These are phyloP conservation scores for Antheraea mylitta DNA, from an alignment of 1,140 invertebrate genomes.

Conservation along the genomic window DNA sequence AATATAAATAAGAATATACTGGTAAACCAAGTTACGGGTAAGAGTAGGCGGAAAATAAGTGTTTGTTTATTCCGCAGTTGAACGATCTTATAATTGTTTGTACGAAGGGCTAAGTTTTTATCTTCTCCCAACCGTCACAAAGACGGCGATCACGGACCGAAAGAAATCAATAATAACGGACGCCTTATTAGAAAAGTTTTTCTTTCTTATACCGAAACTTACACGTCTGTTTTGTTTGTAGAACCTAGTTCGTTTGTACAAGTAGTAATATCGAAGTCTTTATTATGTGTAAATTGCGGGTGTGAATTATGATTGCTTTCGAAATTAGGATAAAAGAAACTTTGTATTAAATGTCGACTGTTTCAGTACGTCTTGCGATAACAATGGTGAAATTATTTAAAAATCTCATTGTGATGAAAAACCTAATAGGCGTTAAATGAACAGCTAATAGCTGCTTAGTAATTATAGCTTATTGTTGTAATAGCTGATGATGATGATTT, in stretches of 20 bases:
- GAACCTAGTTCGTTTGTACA: neutral
- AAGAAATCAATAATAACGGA: constrained; percentile 18
- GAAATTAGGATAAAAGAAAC: neutral
- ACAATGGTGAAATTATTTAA: no score
- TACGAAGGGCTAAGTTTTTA: constrained; percentile 14
- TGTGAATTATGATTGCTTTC: neutral
- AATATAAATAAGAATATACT: no score
- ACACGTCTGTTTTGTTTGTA: neutral
- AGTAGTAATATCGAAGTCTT: neutral
- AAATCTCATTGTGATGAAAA: no score
- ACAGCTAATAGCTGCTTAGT: no score
- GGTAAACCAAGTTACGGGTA: no score
- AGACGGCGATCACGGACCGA: neutral
- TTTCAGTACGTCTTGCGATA: no score
- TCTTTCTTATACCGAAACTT: neutral
- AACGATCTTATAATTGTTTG: constrained; percentile 10
- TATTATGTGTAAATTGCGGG: neutral
- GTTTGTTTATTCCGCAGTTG: neutral
- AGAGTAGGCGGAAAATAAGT: neutral
- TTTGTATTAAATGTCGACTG: no score
- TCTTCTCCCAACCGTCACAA: constrained; percentile 2
- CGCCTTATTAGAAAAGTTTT: constrained; percentile 14
- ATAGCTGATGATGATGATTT: no score
- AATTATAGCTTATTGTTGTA: no score
- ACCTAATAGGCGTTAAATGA: no score